Base-by-base conservation (phyloP, 2,888 invertebrate species). In the Pardosa pseudoannulata region DNA sequence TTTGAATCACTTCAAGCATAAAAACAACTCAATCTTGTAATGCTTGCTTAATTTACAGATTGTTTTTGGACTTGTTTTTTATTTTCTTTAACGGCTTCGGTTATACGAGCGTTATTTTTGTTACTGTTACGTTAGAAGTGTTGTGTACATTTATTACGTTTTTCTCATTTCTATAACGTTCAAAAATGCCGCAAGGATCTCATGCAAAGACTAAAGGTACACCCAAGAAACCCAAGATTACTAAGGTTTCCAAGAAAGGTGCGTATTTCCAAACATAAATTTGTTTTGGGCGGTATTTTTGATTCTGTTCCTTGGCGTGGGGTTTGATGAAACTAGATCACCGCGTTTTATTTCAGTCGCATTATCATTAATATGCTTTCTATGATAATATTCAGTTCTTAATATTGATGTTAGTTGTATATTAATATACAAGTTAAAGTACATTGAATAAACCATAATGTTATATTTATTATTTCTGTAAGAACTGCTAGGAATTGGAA, bases 161-260 rank as follows among this genome's bases (percentile, higher is more conserved):
- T 31, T 32, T 19, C n/a, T 13, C 16, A 23, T 19, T 5, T 67
- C 16, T n/a, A 32, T 27, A 32, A 19, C 32, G 0, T 0, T 3
- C 6, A 23, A 67, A 67, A 67, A 67, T 67, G 65, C 65, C 65
- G 13, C 65, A 67, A 32, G 65, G 65, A 73, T 83, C 83, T 13
- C 83, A 64, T 56, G 32, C 67, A 72, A 83, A 83, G 46, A 72
- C 75, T 7, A 83, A 83, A 31, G 64, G 32, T 19, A 73, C 71
- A 23, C 78, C 78, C 0, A 83, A 78, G 67, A 83, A 83, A 36
- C 78, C 76, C 0, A 83, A 78, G 29, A 83, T 83, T 39, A 78
- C 83, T 5, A 78, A 78, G 31, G 78, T 67, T 29, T 83, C 83
- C 29, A 83, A 83, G 32, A 83, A 56, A 73, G 83, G 83, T 78